Base-by-base conservation (phyloP, 2,888 invertebrate genomes). In the Heliconius hortense region DNA sequence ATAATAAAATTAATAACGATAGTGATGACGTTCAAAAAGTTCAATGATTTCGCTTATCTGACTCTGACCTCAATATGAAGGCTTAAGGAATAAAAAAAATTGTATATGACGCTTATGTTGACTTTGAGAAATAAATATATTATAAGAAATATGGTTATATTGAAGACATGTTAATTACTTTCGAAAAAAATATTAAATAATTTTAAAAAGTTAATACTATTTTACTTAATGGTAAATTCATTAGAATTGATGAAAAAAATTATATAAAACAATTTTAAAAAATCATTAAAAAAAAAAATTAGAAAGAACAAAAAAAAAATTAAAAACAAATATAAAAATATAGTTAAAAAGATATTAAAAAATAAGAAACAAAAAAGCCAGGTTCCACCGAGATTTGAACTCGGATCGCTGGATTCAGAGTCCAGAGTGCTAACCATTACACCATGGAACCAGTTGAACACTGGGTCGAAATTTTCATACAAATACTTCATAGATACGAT, bases 371-470 rank as follows among this genome's bases (percentile, higher is more conserved):
- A 62, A 71, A 88, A 87, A 84, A 75, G n/a, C 26, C 86, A 93
- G 96, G 96, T 96, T 95, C 96, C 96, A 96, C 96, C 96, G 96
- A 96, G 96, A 96, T 96, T 96, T 96, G 96, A 96, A 96, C 96
- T 96, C 96, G 96, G 96, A 96, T 96, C 96, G 96, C 96, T 96
- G 96, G 96, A 96, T 96, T 96, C 96, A 96, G 95, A 96, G 96
- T 96, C 96, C 96, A 96, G 96, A 96, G 96, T 96, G 96, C 96
- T 96, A 95, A 96, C 96, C 96, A 95, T 96, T 96, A 96, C 96
- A 96, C 96, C 96, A 96, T 95, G 95, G 95, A 95, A 96, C 96
- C 96, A 85, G 66, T 60, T 67, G 60, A 28, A 0, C 5, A 5
- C 0, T 0, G 21, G 1, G 1, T 39, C 59, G 53, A 79, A 79